phyloP scores from a whole-genome alignment of 2,113 vertebrate species.

The Paracanthobrama guichenoti region DNA sequence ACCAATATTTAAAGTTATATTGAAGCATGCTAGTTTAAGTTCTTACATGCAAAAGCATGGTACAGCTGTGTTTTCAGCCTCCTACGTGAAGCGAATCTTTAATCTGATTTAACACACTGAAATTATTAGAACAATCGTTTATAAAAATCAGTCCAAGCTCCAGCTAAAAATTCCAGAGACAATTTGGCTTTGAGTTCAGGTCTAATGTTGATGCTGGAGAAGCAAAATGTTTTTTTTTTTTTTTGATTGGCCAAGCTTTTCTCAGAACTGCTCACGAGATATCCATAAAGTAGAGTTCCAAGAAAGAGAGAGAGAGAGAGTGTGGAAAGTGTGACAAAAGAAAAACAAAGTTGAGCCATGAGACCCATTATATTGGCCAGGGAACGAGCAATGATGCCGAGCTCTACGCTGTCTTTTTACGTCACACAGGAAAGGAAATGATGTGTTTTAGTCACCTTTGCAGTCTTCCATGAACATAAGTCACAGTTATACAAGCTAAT shows the following conservation, averaged over 20 bases:
- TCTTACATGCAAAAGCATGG: neutral
- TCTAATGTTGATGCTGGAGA: conserved; percentile 43
- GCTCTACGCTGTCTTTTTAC: conserved; percentile 10
- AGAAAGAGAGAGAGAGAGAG: conserved; percentile 13
- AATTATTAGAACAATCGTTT: neutral
- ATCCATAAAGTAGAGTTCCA: conserved; percentile 1
- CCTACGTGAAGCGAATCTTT: neutral
- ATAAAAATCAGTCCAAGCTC: neutral
- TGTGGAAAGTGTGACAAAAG: neutral
- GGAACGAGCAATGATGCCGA: neutral
- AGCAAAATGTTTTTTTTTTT: neutral
- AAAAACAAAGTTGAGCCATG: neutral
- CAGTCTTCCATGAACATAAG: neutral
- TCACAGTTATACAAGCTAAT: neutral
- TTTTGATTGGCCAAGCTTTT: conserved; percentile 10
- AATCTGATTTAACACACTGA: neutral
- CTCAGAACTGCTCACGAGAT: conserved; percentile 34
- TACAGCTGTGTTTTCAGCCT: neutral
- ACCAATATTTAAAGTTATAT: neutral
- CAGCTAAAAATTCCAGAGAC: neutral
- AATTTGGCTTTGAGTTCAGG: neutral
- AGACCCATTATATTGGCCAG: neutral
- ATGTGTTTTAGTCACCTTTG: neutral
- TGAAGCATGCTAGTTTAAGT: neutral
- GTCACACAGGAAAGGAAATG: conserved; percentile 12